Conservation (phyloP, 37 sponge, comb jelly and placozoan species). For the Lycopodina hypogea region DNA sequence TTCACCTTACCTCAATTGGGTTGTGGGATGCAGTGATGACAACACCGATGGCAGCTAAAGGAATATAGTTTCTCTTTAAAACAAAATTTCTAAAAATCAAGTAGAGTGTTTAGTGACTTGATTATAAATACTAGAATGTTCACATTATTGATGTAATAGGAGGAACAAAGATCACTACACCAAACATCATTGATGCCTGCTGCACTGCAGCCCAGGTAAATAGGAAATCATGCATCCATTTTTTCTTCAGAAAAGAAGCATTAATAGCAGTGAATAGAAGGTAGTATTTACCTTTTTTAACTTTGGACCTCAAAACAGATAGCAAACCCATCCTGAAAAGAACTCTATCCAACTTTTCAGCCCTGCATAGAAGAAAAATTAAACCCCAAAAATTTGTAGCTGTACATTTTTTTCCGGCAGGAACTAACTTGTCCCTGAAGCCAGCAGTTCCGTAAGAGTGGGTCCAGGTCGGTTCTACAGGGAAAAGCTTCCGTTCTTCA, state of each 20-base stretch:
- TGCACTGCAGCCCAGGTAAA: too few species aligned
- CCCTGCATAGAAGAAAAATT: conserved; percentile 30
- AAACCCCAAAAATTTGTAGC: background rate
- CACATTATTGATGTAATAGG: too few species aligned
- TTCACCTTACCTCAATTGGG: conserved; percentile 73
- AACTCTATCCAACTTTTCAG: conserved; percentile 68
- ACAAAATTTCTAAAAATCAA: too few species aligned
- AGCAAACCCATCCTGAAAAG: conserved; percentile 88
- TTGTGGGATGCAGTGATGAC: conserved; percentile 99
- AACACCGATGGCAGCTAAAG: conserved; percentile 74
- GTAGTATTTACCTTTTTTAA: conserved; percentile 41
- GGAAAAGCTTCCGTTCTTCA: conserved; percentile 38
- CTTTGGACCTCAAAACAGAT: conserved; percentile 76
- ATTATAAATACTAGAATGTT: too few species aligned
- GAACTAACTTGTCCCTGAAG: conserved; percentile 76
- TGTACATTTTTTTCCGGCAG: background rate
- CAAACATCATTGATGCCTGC: too few species aligned
- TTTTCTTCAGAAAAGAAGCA: too few species aligned
- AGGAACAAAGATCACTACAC: too few species aligned
- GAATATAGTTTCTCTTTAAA: too few species aligned
- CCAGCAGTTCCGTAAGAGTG: conserved; percentile 96
- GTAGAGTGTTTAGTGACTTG: too few species aligned
- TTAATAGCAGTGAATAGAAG: too few species aligned
- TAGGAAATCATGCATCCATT: too few species aligned
- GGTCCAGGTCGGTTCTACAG: conserved; percentile 10